Evolutionary conservation across 1,140 invertebrate species (phyloP).

Genomic region (Procambarus clarkii): DNA sequence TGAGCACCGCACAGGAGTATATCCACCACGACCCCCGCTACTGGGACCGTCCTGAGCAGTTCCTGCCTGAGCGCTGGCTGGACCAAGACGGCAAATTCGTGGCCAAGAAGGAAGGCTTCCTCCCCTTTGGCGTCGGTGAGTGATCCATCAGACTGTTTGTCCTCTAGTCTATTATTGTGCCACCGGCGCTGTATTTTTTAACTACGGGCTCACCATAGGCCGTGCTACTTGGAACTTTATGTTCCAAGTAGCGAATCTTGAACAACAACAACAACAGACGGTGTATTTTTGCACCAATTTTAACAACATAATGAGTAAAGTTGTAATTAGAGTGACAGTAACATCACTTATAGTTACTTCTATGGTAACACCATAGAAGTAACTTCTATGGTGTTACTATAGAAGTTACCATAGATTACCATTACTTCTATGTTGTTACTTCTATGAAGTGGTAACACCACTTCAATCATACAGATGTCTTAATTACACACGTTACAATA

Average conservation of each 20-base stretch:
- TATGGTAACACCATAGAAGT: no score
- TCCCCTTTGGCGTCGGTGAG: constrained; percentile 48
- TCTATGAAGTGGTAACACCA: no score
- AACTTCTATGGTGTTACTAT: no score
- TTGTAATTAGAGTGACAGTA: no score
- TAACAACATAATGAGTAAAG: neutral
- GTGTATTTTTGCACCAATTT: neutral
- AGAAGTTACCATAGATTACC: no score
- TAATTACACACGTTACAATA: no score
- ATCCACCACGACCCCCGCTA: constrained; percentile 85
- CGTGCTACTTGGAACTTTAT: neutral
- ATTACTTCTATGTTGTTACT: no score
- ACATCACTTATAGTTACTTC: no score
- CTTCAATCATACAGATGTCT: no score
- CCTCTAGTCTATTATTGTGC: neutral
- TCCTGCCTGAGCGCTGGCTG: constrained; percentile 85
- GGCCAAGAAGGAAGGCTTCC: constrained; percentile 40
- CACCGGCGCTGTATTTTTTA: neutral
- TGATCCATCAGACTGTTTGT: neutral
- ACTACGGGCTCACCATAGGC: no score
- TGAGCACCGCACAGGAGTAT: constrained; percentile 73
- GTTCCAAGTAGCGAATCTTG: neutral
- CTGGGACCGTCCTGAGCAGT: constrained; percentile 84
- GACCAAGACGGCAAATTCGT: constrained; percentile 80
- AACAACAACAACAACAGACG: neutral